phyloP scores from a whole-genome alignment of 2,113 vertebrate species.

The Aldabrachelys gigantea region DNA sequence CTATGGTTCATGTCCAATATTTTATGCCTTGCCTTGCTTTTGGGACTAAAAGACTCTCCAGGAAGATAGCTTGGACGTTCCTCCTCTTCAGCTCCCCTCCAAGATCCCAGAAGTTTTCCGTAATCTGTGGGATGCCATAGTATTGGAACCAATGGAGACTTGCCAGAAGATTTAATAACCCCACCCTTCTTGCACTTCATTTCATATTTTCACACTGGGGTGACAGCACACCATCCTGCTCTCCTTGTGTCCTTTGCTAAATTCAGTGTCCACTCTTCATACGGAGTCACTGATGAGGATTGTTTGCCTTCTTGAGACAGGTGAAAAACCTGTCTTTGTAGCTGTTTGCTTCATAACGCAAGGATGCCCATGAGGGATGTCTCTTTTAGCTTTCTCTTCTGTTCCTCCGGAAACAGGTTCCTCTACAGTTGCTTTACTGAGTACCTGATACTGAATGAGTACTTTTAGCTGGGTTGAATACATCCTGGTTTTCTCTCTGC shows the following conservation, averaged over 20 bases:
- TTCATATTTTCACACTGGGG: neutral
- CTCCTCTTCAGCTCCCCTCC: neutral
- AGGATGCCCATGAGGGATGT: neutral
- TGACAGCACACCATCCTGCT: neutral
- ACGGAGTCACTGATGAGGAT: neutral
- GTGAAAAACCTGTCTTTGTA: neutral
- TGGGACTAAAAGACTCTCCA: too few relatives aligned
- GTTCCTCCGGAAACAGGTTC: neutral
- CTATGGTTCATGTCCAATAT: rapidly evolving
- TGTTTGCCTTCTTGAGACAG: neutral
- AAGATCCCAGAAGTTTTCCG: neutral
- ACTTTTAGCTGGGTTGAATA: neutral
- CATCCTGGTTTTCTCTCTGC: neutral
- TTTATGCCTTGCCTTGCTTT: neutral
- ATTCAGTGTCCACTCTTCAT: neutral
- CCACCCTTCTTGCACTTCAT: neutral
- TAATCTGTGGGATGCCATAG: neutral
- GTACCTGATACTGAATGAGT: neutral
- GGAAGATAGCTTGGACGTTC: neutral
- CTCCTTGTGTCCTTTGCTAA: neutral
- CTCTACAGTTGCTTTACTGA: neutral
- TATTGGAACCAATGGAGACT: neutral
- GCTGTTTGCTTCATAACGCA: neutral
- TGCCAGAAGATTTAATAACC: too few relatives aligned
- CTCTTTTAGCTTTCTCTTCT: neutral